Base-by-base conservation (phyloP, 2,888 invertebrate species). In the Anoplius nigerrimus region DNA sequence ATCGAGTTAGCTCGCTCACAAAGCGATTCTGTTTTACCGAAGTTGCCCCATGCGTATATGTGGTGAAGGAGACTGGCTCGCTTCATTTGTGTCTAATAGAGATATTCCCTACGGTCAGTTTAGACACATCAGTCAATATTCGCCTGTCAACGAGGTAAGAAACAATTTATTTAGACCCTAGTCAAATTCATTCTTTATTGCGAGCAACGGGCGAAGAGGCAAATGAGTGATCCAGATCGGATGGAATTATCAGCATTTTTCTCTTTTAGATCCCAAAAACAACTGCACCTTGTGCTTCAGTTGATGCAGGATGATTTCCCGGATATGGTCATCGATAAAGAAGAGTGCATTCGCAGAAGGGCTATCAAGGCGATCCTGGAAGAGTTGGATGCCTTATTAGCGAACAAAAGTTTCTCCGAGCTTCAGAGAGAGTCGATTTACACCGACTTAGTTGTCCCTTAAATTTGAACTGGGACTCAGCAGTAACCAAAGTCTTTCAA, bases 371-470 rank as follows among this genome's bases (percentile, higher is more conserved):
- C 80, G 34, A 75, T 88, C 20, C 67, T 82, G 24, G 65, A 74
- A 3, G 88, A 88, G 67, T 62, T 88, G 46, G 73, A 84, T 48
- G 65, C 84, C 18, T 83, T 85, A 66, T 74, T 86, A 4, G 62
- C 66, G 5, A 79, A 76, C 20, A 78, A 78, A 53, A 46, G 67
- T 5, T 16, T 16, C 18, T 63, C 70, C 11, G 74, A 82, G 15
- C 67, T 84, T 60, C 82, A 84, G 51, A 76, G 76, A 58, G 87
- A 87, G 0, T 80, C 80, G 65, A 68, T 85, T 24, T 80, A 74
- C 59, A 81, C 86, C 8, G 88, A 88, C 68, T 75, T 87, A 27
- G 79, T 87, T 53, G 83, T 88, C 61, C 80, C 86, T 52, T 86
- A 64, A 82, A 34, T 21, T 6, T 1, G 24, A 55, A n/a, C n/a